These are phyloP conservation scores for Palythoa caribaeorum DNA, from an alignment of 92 coral and sea anemone genomes.

Conservation along the genomic window DNA sequence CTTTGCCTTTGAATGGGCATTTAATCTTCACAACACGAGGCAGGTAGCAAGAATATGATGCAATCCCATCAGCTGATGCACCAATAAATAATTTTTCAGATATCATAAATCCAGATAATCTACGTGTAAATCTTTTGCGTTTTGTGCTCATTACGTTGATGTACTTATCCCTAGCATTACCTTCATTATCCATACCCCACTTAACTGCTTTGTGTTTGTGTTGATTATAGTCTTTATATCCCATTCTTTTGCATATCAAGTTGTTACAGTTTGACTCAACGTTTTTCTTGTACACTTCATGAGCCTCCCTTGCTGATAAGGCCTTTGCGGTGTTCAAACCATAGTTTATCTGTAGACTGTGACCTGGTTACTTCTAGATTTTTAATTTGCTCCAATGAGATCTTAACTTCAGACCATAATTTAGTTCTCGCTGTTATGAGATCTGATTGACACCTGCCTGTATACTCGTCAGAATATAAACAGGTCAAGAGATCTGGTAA, in stretches of 20 bases:
- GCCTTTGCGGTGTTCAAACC: slow-evolving; percentile 56
- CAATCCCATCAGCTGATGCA: slow-evolving; percentile 40
- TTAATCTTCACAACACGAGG: slow-evolving; percentile 36
- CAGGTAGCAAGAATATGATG: slow-evolving; percentile 35
- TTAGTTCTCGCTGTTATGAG: neutral
- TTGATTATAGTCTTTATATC: slow-evolving; percentile 13
- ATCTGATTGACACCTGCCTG: slow-evolving; percentile 10
- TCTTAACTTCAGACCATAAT: neutral
- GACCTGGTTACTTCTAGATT: slow-evolving; percentile 26
- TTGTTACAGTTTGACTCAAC: slow-evolving; percentile 20
- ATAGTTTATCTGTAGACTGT: slow-evolving; percentile 27
- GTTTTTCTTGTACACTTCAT: slow-evolving; percentile 29
- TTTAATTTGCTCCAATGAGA: slow-evolving; percentile 32
- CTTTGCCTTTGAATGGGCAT: slow-evolving; percentile 35
- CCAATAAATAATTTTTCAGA: slow-evolving; percentile 32
- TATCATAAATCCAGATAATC: slow-evolving; percentile 26
- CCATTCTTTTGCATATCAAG: slow-evolving; percentile 10
- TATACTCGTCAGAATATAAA: slow-evolving; percentile 17
- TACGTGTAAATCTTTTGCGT: neutral
- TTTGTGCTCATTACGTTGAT: slow-evolving; percentile 13
- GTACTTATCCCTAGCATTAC: slow-evolving; percentile 18
- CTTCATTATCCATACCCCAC: slow-evolving; percentile 24
- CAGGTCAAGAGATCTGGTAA: slow-evolving; percentile 7
- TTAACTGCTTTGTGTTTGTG: slow-evolving; percentile 23
- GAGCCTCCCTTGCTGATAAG: slow-evolving; percentile 54